Base-by-base conservation (phyloP, 1,140 invertebrate species). In the Phenacoccus solenopsis region DNA sequence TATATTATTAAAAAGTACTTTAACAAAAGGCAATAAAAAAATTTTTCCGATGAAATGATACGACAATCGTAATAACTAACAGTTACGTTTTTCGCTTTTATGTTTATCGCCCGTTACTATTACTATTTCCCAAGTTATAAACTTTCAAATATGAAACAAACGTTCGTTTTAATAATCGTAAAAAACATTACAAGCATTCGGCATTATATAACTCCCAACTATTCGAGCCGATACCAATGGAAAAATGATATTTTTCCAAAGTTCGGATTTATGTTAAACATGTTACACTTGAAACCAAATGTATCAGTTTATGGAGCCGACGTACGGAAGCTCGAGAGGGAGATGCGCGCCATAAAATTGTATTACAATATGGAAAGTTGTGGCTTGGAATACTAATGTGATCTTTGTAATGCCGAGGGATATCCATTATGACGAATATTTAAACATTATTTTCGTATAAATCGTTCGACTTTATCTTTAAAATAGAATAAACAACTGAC, bases 391-490 rank as follows among this genome's bases (percentile, higher is more conserved):
- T 64, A 64, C 59, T 64, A 64, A 64, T 64, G 59, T 64, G 22
- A 64, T 64, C 21, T 64, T 64, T 64, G 59, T 27, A 27, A 64
- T 64, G 20, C 59, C 59, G 59, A 64, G 25, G 59, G 59, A 64
- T 27, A 64, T 64, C 59, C 59, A 64, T 64, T 64, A 64, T 64
- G 59, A 64, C 59, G 59, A 64, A 64, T 64, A 64, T 64, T 64
- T 64, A 64, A 64, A 64, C 59, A 64, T 64, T 64, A 64, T 64
- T 64, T 64, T 64, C 59, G 21, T 64, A 64, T 64, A 64, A 64
- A 64, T 64, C 59, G 21, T 64, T 64, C 59, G 25, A 27, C 59
- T 64, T 64, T 64, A 64, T 64, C 59, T 64, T 24, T 16, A 64
- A 64, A 64, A 64, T 64, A 64, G 59, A 64, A 64, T 64, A 64